phyloP scores from a whole-genome alignment of 2,888 invertebrate species.

The Monochamus alternatus region DNA sequence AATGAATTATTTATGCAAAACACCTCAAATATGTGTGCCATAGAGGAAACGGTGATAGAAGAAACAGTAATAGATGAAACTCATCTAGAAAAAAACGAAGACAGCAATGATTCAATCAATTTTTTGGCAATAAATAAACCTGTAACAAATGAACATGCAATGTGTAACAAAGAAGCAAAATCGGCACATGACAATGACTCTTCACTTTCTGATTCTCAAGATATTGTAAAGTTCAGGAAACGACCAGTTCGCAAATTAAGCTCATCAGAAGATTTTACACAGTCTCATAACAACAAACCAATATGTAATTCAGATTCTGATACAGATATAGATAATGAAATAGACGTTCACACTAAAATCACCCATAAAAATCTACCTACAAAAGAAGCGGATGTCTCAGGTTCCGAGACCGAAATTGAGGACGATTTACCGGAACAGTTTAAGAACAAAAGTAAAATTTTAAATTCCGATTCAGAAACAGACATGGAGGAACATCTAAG shows the following conservation, averaged over 20 bases:
- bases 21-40: background rate
- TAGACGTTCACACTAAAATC: background rate
- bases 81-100: slow-evolving; percentile 24
- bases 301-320: slow-evolving; percentile 44
- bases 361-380: slow-evolving; percentile 10
- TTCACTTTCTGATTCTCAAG: background rate
- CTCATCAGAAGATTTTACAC: slow-evolving; percentile 22
- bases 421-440: slow-evolving; percentile 25
- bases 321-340: slow-evolving; percentile 40
- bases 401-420: slow-evolving; percentile 55
- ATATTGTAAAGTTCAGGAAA: slow-evolving; percentile 4
- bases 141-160: background rate
- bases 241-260: slow-evolving; percentile 16
- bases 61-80: slow-evolving; percentile 35
- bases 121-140: slow-evolving; percentile 32
- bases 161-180: background rate
- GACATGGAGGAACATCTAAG: slow-evolving; percentile 45
- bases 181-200: background rate
- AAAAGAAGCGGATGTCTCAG: slow-evolving; percentile 32
- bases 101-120: slow-evolving; percentile 48
- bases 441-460: background rate
- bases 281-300: background rate
- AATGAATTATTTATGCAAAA: background rate
- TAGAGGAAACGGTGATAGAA: slow-evolving; percentile 35
- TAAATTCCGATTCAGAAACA: slow-evolving; percentile 47